Conservation (phyloP, 1,140 invertebrate species). For the Drosophila lacertosa region DNA sequence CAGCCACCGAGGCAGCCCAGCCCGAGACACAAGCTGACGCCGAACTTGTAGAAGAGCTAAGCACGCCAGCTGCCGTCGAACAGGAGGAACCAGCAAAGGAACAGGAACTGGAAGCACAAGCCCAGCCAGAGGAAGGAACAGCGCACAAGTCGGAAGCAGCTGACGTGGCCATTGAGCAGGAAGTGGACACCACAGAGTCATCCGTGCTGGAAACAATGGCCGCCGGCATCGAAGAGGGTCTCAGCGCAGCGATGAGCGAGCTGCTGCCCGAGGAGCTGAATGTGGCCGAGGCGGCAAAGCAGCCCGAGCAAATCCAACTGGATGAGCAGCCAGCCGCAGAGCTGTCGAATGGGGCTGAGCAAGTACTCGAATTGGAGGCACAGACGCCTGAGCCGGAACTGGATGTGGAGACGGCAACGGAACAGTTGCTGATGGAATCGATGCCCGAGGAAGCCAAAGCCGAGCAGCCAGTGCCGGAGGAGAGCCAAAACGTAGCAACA, state of each 20-base stretch:
- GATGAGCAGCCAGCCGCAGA: neutral
- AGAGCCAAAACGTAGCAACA: neutral
- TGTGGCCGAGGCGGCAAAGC: constrained; percentile 14
- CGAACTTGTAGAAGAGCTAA: constrained; percentile 5
- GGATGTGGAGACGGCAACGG: constrained; percentile 13
- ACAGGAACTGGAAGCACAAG: neutral
- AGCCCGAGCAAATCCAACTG: neutral
- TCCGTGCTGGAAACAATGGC: constrained; percentile 50
- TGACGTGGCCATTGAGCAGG: constrained; percentile 34
- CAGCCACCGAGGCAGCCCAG: constrained; percentile 36
- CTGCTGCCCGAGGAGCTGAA: constrained; percentile 50
- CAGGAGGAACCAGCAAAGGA: neutral
- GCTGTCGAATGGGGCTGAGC: neutral
- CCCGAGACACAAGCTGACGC: constrained; percentile 22
- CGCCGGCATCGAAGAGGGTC: constrained; percentile 58
- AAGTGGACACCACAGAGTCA: constrained; percentile 61
- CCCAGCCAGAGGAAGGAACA: constrained; percentile 1
- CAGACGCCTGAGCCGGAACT: constrained; percentile 4
- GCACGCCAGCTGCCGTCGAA: constrained; percentile 1
- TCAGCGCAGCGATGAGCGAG: constrained; percentile 58
- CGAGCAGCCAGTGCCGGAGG: neutral
- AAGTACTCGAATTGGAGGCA: constrained; percentile 16
- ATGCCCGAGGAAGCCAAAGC: constrained; percentile 1
- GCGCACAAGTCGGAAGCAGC: neutral
- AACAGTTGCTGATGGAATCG: constrained; percentile 15